phyloP scores from a whole-genome alignment of 2,888 invertebrate genomes.

The Erebia ligea region DNA sequence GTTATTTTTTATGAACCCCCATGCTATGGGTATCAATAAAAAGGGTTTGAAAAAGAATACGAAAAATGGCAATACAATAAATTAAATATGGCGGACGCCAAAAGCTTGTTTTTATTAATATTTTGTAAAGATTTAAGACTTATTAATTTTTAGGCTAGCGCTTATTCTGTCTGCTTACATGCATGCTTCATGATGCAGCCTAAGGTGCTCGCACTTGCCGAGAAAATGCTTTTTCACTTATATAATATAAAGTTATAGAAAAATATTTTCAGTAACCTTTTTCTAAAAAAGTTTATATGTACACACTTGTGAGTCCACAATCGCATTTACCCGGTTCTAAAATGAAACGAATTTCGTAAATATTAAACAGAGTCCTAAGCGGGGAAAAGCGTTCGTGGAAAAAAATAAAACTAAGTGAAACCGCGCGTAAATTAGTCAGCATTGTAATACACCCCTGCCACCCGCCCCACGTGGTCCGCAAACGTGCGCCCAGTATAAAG shows the following conservation, averaged over 20 bases:
- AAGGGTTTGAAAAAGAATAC: too few relatives aligned
- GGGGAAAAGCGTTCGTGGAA: constrained; percentile 17
- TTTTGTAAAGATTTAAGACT: too few relatives aligned
- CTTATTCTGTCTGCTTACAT: too few relatives aligned
- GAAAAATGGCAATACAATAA: too few relatives aligned
- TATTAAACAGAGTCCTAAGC: constrained; percentile 35
- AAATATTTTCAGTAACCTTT: background rate
- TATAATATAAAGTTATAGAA: background rate
- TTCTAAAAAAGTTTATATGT: background rate
- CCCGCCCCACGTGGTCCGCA: constrained; percentile 51
- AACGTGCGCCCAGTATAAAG: constrained; percentile 55
- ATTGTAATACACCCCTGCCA: constrained; percentile 60
- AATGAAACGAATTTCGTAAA: constrained; percentile 36
- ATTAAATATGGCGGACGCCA: too few relatives aligned
- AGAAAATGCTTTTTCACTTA: background rate
- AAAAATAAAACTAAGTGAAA: constrained; percentile 57
- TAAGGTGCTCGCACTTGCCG: too few relatives aligned
- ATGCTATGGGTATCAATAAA: too few relatives aligned
- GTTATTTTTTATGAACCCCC: too few relatives aligned
- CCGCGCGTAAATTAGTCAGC: constrained; percentile 71
- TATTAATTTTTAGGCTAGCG: too few relatives aligned
- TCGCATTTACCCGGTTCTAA: constrained; percentile 18
- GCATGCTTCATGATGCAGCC: too few relatives aligned
- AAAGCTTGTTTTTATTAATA: too few relatives aligned
- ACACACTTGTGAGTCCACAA: constrained; percentile 11